These are phyloP conservation scores for Protobothrops mucrosquamatus DNA, from an alignment of 2,113 vertebrate species.

Conservation along the genomic window DNA sequence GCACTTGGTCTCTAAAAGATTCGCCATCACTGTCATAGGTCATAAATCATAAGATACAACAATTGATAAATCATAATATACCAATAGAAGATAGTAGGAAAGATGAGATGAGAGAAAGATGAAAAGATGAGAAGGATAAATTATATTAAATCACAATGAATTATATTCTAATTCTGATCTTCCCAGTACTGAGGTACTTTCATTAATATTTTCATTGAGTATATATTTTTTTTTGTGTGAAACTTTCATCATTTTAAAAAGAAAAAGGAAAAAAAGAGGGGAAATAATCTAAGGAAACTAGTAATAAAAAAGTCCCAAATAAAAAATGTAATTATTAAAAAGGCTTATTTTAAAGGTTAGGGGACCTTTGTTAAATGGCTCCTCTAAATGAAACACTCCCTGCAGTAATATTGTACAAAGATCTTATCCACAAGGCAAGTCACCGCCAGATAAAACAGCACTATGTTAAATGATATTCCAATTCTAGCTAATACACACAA, in stretches of 20 bases:
- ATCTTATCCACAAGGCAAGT: background rate
- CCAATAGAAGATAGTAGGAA: background rate
- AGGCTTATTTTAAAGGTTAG: background rate
- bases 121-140: background rate
- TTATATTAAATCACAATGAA: background rate
- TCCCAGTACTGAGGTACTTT: background rate
- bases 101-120: background rate
- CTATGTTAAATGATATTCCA: background rate
- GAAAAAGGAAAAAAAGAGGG: background rate
- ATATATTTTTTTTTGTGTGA: background rate
- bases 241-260: background rate
- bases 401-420: background rate
- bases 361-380: background rate
- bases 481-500: background rate
- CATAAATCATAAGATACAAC: too few species aligned
- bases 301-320: background rate
- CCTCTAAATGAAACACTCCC: background rate
- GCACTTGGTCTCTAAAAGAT: too few species aligned
- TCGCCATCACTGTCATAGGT: background rate
- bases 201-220: background rate
- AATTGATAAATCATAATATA: background rate
- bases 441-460: background rate
- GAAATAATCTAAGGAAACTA: background rate
- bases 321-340: background rate
- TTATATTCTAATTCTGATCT: background rate